These are phyloP conservation scores for Eufriesea mexicana DNA, from an alignment of 1,140 invertebrate species.

Conservation along the genomic window DNA sequence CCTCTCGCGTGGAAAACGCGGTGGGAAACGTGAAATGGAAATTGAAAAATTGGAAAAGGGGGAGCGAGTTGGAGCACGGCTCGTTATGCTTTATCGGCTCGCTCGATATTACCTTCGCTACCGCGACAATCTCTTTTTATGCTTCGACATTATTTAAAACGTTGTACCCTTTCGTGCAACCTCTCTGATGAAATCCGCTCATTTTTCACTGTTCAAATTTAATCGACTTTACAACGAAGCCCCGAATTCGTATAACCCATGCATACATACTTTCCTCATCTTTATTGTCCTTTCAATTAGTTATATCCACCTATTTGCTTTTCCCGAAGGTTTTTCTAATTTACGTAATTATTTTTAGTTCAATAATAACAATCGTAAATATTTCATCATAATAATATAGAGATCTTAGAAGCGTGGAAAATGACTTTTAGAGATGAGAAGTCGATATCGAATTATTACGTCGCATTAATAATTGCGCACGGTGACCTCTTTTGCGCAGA, in stretches of 20 bases:
- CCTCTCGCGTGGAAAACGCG: conserved; percentile 64
- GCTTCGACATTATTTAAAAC: conserved; percentile 31
- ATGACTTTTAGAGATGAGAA: background rate
- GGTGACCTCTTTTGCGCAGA: background rate
- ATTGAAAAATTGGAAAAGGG: conserved; percentile 71
- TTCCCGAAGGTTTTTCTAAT: background rate
- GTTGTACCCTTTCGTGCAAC: background rate
- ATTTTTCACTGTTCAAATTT: conserved; percentile 21
- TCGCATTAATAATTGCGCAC: background rate
- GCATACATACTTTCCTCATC: background rate
- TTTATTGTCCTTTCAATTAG: background rate
- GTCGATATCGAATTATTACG: background rate
- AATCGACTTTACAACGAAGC: background rate
- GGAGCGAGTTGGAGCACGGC: conserved; percentile 63
- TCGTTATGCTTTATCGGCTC: conserved; percentile 73
- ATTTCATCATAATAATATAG: background rate
- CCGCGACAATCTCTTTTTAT: conserved; percentile 37
- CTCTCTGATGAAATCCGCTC: conserved; percentile 11
- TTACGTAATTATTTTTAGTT: background rate
- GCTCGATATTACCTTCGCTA: conserved; percentile 60
- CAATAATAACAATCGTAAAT: background rate
- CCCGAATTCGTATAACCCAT: background rate
- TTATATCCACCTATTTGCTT: background rate
- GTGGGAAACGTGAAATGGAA: conserved; percentile 64
- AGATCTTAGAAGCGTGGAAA: background rate